phyloP scores from a whole-genome alignment of 2,888 invertebrate genomes.

The Dyspetes luteomarginatus region DNA sequence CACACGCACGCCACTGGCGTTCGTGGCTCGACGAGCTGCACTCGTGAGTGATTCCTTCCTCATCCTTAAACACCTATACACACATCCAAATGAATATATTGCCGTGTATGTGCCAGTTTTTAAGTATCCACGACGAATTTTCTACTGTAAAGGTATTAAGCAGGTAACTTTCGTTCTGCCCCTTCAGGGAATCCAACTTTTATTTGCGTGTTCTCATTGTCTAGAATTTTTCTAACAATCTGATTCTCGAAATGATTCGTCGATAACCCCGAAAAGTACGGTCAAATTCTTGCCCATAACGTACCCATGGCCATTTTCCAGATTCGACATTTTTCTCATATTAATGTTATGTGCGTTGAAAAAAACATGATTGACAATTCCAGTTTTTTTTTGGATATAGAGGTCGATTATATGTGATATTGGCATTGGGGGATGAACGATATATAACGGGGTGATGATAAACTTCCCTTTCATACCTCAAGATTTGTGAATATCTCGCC shows the following conservation, averaged over 20 bases:
- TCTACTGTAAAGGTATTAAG: not conserved
- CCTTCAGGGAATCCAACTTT: not conserved
- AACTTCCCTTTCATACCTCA: no score
- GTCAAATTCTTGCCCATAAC: no score
- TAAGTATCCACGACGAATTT: not conserved
- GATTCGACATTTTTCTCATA: no score
- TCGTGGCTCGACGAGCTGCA: constrained; percentile 43
- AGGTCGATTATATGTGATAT: no score
- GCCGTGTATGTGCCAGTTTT: not conserved
- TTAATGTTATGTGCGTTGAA: no score
- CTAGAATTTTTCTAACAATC: constrained; percentile 15
- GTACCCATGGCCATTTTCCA: no score
- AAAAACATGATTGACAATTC: no score
- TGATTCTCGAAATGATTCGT: constrained; percentile 12
- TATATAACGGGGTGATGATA: no score
- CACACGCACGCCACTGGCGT: constrained; percentile 57
- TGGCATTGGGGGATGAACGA: no score
- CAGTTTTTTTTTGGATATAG: no score
- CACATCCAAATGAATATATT: not conserved
- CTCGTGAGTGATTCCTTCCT: not conserved
- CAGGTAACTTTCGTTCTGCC: not conserved
- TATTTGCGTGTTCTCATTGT: constrained; percentile 25
- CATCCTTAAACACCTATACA: not conserved
- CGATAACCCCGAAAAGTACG: no score
- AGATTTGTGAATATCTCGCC: no score